Base-by-base conservation (phyloP, 2,888 invertebrate species). In the Temnothorax ravouxi region DNA sequence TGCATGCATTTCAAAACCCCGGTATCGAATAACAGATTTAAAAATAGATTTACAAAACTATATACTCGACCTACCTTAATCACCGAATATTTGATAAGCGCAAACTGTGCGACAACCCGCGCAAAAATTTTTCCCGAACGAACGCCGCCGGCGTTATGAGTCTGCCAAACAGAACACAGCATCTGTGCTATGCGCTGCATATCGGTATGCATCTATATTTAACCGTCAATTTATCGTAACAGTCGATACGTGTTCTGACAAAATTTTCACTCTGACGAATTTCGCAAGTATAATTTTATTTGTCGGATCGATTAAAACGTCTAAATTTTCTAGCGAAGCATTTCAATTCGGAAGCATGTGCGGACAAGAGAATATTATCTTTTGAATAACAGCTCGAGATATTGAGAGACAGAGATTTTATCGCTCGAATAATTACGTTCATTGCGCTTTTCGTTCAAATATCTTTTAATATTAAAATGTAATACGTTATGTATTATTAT, bases 301-400 rank as follows among this genome's bases (percentile, higher is more conserved):
- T 54, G 41, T n/a, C 11, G 34, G 9, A 41, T 79, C n/a, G 13
- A 18, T 21, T 74, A 59, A 77, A 72, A 44, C 8, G 18, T 21
- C 34, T 44, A n/a, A 44, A 79, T 21, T 74, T 74, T 80, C 59
- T 34, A 75, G 38, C 13, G 21, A 61, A 59, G 25, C 13, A 38
- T 38, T 79, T 79, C 52, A 74, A 13, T 9, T n/a, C 21, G 38
- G 34, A 61, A 74, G 21, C 21, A 29, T 21, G 18, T 21, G 18
- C 41, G 54, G 41, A 64, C 34, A 77, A 13, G 77, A 69, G 6
- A n/a, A 47, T 80, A 47, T 80, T 79, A 72, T 59, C 76, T 18
- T 34, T 44, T 47, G 13, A 21, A 44, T 56, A 79, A 80, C 25
- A 80, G 59, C 1, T 41, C 52, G 18, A 18, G 18, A 18, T 50